phyloP scores from a whole-genome alignment of 2,888 invertebrate genomes.

The Gasteruption jaculator region DNA sequence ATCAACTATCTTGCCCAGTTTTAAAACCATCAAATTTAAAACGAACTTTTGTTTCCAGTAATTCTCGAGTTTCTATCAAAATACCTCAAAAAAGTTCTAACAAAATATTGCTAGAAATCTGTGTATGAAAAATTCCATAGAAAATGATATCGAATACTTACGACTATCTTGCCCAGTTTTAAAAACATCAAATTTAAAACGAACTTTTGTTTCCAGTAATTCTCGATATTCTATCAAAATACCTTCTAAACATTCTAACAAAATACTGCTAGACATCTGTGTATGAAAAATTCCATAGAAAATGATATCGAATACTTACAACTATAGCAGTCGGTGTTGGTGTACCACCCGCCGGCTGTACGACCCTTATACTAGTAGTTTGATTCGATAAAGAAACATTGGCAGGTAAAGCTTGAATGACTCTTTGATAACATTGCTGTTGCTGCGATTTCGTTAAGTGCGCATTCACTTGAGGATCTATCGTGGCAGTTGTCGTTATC shows the following conservation, averaged over 20 bases:
- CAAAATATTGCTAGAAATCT: no score
- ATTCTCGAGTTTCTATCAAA: background rate
- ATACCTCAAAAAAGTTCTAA: no score
- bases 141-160: no score
- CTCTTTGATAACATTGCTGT: slow-evolving; percentile 40
- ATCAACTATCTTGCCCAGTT: no score
- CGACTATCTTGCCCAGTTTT: no score
- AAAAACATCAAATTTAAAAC: no score
- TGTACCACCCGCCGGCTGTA: slow-evolving; percentile 40
- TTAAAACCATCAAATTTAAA: no score
- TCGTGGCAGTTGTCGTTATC: slow-evolving; percentile 19
- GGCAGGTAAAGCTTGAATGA: slow-evolving; percentile 39
- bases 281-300: slow-evolving; percentile 3
- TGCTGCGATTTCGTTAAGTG: background rate
- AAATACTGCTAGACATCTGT: no score
- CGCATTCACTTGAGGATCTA: slow-evolving; percentile 14
- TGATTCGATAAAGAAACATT: slow-evolving; percentile 36
- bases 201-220: no score
- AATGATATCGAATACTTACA: slow-evolving; percentile 26
- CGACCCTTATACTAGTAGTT: slow-evolving; percentile 38
- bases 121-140: no score
- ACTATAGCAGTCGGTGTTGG: slow-evolving; percentile 43
- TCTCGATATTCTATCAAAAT: background rate
- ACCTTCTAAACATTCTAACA: no score
- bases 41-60: no score